Evolutionary conservation across 2,113 vertebrate genomes (phyloP).

Genomic region (Apteryx mantelli): DNA sequence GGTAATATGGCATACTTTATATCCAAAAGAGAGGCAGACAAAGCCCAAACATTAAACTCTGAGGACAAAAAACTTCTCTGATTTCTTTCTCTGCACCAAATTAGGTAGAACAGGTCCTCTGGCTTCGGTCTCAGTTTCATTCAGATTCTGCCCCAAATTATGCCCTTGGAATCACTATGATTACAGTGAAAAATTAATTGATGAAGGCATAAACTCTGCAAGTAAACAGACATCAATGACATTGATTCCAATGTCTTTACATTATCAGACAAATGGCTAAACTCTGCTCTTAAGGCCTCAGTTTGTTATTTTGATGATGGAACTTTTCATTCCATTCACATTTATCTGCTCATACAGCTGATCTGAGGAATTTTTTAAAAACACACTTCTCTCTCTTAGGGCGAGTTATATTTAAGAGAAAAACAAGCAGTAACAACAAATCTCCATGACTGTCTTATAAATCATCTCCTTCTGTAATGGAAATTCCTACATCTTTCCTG

Average conservation of each 20-base stretch:
- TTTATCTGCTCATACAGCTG: neutral
- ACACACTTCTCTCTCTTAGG: neutral
- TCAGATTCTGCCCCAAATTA: neutral
- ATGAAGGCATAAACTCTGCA: neutral
- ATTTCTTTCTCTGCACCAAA: neutral
- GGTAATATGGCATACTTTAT: neutral
- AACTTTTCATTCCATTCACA: neutral
- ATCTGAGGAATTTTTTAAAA: neutral
- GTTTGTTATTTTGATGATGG: neutral
- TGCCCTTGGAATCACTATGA: neutral
- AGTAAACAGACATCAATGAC: neutral
- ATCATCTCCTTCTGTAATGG: neutral
- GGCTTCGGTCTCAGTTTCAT: neutral
- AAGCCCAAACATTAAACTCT: neutral
- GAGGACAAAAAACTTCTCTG: neutral
- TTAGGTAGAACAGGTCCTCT: neutral
- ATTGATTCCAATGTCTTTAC: neutral
- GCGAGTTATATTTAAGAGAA: neutral
- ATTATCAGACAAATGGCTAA: neutral
- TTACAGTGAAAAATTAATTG: neutral
- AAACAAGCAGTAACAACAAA: neutral
- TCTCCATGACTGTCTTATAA: neutral
- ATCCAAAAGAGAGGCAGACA: neutral
- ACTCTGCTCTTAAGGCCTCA: neutral
- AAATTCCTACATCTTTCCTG: conserved; percentile 19